Conservation (phyloP, 2,888 invertebrate species). For the Latrodectus hesperus region DNA sequence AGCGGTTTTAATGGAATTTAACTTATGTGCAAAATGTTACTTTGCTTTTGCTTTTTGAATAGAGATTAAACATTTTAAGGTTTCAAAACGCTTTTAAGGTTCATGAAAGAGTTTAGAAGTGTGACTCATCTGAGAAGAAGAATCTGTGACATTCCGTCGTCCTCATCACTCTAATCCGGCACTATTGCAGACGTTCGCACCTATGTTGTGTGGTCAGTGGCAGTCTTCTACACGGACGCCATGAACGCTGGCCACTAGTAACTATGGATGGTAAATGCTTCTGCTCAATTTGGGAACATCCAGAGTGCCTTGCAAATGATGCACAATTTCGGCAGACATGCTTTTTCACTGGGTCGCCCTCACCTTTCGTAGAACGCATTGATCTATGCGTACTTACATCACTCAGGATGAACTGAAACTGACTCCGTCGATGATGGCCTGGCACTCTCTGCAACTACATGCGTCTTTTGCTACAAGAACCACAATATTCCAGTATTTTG, state of each 20-base stretch:
- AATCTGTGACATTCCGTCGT: neutral
- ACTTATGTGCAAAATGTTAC: neutral
- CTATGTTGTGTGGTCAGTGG: neutral
- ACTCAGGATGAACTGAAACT: too few relatives aligned
- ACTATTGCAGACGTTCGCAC: neutral
- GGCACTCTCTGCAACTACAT: too few relatives aligned
- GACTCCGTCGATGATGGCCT: too few relatives aligned
- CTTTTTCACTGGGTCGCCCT: too few relatives aligned
- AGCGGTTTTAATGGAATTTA: neutral
- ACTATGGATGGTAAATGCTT: too few relatives aligned
- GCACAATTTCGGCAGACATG: too few relatives aligned
- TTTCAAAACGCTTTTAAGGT: too few relatives aligned
- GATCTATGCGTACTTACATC: too few relatives aligned
- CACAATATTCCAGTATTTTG: too few relatives aligned
- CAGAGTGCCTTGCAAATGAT: neutral
- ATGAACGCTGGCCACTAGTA: neutral
- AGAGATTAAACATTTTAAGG: neutral
- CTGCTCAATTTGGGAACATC: neutral
- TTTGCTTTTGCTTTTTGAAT: neutral
- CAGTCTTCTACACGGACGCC: neutral
- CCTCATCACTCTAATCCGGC: neutral
- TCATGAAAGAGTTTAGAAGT: neutral
- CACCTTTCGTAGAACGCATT: too few relatives aligned
- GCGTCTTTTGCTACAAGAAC: too few relatives aligned
- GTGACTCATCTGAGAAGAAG: too few relatives aligned